Conservation (phyloP, 2,113 vertebrate species). For the Microcebus tavaratra region DNA sequence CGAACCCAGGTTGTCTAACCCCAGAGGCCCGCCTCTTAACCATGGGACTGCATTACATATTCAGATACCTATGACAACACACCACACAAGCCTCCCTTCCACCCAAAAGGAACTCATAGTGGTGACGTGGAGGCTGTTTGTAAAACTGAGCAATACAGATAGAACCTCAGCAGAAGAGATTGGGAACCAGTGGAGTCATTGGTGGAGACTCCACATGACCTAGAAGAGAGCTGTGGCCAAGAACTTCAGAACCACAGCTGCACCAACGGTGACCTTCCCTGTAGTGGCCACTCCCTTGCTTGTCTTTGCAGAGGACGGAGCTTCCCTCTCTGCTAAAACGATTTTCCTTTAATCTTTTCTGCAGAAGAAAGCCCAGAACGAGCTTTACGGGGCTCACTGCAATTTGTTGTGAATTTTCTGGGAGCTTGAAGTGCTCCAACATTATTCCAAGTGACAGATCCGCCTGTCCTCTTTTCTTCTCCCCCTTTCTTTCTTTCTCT, state of each 20-base stretch:
- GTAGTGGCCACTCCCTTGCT: background rate
- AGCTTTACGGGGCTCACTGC: conserved; percentile 74
- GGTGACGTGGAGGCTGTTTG: background rate
- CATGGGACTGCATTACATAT: rapidly evolving
- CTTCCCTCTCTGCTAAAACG: conserved; percentile 70
- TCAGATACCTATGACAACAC: too few species aligned
- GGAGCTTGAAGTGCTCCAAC: conserved; percentile 62
- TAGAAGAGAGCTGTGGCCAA: background rate
- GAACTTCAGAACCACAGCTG: background rate
- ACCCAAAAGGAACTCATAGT: background rate
- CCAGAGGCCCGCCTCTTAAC: background rate
- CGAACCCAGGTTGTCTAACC: background rate
- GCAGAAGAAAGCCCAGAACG: conserved; percentile 45
- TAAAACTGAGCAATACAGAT: background rate
- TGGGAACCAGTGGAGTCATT: background rate
- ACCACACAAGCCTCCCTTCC: background rate
- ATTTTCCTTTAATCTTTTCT: conserved; percentile 63
- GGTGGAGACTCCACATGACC: too few species aligned
- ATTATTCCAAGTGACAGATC: conserved; percentile 79
- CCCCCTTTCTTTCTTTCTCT: conserved; percentile 1
- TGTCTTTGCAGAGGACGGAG: background rate
- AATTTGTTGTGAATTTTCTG: conserved; percentile 48
- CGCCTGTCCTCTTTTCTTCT: conserved; percentile 64
- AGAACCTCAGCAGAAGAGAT: background rate
- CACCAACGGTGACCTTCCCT: background rate